Evolutionary conservation across 2,888 invertebrate genomes (phyloP).

Genomic region (Eubasilissa splendida): DNA sequence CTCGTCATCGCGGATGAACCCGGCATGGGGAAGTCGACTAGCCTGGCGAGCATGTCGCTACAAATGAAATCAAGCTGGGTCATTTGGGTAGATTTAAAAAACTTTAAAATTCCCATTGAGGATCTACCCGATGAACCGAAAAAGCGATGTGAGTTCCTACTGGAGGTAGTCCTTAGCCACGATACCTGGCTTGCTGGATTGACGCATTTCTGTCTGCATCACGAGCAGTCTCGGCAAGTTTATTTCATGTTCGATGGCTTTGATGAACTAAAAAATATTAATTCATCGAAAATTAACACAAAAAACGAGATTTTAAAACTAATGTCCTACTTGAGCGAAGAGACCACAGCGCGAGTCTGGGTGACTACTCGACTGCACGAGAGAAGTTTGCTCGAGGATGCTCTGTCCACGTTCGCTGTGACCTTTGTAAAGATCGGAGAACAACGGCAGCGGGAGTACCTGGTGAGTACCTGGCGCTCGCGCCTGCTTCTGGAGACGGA

Average conservation of each 20-base stretch:
- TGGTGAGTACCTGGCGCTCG: not conserved
- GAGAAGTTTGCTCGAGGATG: not conserved
- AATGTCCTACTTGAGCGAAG: too few species aligned
- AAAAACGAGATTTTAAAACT: too few species aligned
- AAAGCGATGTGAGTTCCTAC: not conserved
- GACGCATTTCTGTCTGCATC: too few species aligned
- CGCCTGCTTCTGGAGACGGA: not conserved
- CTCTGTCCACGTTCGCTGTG: not conserved
- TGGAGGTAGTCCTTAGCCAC: not conserved
- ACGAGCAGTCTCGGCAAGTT: not conserved
- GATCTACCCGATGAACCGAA: not conserved
- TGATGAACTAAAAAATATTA: not conserved
- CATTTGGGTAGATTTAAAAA: not conserved
- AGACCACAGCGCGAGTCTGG: not conserved
- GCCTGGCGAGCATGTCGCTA: not conserved
- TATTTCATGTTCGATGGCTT: not conserved
- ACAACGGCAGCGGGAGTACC: not conserved
- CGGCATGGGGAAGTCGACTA: slow-evolving; percentile 1
- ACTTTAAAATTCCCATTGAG: not conserved
- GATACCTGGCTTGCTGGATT: not conserved
- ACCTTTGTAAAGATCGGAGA: not conserved
- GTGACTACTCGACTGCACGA: not conserved
- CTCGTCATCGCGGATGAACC: not conserved
- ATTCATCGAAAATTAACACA: not conserved
- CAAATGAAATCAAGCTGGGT: not conserved